Conservation (phyloP, 2,888 invertebrate species). For the Busseola fusca region DNA sequence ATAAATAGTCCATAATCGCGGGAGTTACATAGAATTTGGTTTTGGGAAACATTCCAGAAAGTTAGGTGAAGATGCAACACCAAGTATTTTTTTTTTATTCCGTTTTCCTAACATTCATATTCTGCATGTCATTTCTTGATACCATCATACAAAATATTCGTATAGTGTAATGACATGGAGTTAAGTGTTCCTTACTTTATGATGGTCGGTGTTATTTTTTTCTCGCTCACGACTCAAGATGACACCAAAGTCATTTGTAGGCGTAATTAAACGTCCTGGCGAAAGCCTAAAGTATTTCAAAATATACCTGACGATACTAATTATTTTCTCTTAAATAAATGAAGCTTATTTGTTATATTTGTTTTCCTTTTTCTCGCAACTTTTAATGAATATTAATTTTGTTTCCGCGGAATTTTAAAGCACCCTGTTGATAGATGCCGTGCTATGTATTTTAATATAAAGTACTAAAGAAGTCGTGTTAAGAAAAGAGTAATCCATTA, state of each 20-base stretch:
- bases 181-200: neutral
- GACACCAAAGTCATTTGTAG: constrained; percentile 31
- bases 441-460: constrained; percentile 43
- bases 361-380: constrained; percentile 31
- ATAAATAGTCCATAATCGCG: neutral
- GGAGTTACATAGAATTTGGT: neutral
- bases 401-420: constrained; percentile 42
- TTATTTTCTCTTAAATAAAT: constrained; percentile 53
- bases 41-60: neutral
- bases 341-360: constrained; percentile 50
- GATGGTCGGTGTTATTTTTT: neutral
- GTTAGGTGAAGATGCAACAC: neutral
- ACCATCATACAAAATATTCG: neutral
- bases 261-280: constrained; percentile 45
- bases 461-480: constrained; percentile 7
- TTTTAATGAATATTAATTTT: constrained; percentile 54
- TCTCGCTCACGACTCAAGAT: constrained; percentile 13
- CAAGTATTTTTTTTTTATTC: neutral
- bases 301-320: constrained; percentile 52
- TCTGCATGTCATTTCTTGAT: neutral
- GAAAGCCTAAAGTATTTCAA: constrained; percentile 44
- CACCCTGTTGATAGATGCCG: constrained; percentile 40
- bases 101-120: neutral
- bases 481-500: neutral
- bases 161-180: neutral